Conservation (phyloP, 2,797 vertebrate genomes). For the Spinibarbus caldwelli region DNA sequence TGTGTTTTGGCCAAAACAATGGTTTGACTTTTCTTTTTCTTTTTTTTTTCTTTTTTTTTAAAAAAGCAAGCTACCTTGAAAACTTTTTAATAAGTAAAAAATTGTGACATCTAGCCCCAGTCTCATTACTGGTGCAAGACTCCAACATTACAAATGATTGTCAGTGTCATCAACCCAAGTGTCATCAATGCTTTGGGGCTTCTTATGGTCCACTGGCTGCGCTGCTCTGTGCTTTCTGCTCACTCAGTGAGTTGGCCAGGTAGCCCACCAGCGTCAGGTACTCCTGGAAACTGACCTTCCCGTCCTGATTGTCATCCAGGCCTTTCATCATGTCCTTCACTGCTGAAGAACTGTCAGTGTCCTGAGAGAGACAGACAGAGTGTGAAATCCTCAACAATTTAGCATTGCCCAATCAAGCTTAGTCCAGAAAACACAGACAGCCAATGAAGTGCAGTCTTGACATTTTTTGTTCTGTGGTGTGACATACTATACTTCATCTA, state of each 20-base stretch:
- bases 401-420: neutral
- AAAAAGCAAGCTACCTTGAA: too few species aligned
- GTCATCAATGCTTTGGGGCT: neutral
- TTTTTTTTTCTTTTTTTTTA: too few species aligned
- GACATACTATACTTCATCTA: neutral
- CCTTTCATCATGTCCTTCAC: conserved; percentile 74
- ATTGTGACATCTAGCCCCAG: neutral
- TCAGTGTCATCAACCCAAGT: neutral
- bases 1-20: neutral
- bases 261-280: conserved; percentile 76
- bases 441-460: neutral
- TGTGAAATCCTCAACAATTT: conserved; percentile 12
- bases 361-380: conserved; percentile 61
- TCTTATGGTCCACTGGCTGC: conserved; percentile 20
- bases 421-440: neutral
- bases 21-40: too few species aligned
- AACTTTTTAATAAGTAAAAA: neutral
- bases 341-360: conserved; percentile 67
- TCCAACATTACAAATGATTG: neutral
- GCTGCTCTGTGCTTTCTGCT: conserved; percentile 51
- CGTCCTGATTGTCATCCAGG: conserved; percentile 74
- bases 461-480: neutral
- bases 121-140: neutral
- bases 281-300: conserved; percentile 78
- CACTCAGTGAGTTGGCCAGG: conserved; percentile 68